These are phyloP conservation scores for Portunus trituberculatus DNA, from an alignment of 1,140 invertebrate species.

Conservation along the genomic window DNA sequence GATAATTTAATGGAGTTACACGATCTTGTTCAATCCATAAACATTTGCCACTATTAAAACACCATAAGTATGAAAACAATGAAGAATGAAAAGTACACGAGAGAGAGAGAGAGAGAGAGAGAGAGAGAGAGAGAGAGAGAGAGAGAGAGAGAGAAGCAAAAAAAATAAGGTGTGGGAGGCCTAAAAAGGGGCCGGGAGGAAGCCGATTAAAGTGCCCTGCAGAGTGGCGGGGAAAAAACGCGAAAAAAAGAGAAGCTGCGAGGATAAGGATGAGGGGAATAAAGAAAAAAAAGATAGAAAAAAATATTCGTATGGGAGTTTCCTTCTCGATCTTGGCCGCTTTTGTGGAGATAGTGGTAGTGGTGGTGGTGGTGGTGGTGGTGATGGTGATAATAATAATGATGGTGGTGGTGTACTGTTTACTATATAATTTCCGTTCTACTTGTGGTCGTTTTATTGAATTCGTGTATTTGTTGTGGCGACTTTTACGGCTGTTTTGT, in stretches of 20 bases:
- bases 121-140: background rate
- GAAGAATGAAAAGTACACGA: background rate
- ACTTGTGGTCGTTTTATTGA: no score
- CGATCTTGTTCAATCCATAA: no score
- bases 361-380: background rate
- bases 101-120: slow-evolving; percentile 20
- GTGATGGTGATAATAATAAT: background rate
- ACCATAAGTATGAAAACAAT: background rate
- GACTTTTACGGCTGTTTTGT: no score
- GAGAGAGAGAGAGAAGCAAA: background rate
- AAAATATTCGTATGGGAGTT: slow-evolving; percentile 31
- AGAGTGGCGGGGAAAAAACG: slow-evolving; percentile 58
- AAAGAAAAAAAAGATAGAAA: background rate
- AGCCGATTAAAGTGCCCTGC: slow-evolving; percentile 75
- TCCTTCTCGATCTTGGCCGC: background rate
- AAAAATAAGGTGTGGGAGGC: background rate
- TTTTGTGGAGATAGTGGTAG: background rate
- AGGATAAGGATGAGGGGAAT: slow-evolving; percentile 13
- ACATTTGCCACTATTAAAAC: no score
- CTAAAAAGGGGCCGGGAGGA: slow-evolving; percentile 58
- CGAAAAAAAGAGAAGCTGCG: slow-evolving; percentile 1
- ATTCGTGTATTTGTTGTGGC: no score
- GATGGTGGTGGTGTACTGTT: background rate
- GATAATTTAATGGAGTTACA: no score
- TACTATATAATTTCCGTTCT: no score